phyloP scores from a whole-genome alignment of 2,888 invertebrate species.

The Pandemis heparana region DNA sequence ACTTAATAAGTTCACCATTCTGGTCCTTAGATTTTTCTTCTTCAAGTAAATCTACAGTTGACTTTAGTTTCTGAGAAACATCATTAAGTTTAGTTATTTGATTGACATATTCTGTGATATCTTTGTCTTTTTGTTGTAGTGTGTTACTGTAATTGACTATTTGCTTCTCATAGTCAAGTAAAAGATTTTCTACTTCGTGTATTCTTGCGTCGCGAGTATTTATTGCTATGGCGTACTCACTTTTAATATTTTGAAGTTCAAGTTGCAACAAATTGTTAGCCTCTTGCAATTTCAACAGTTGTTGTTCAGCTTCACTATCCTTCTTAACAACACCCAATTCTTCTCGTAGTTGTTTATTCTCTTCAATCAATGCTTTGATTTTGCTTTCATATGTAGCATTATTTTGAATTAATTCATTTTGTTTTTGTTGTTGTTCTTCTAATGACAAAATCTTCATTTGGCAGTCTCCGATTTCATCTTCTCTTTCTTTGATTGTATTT shows the following conservation, averaged over 20 bases:
- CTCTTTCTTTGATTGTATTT: slow-evolving; percentile 81
- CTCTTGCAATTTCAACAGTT: slow-evolving; percentile 61
- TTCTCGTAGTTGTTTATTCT: slow-evolving; percentile 73
- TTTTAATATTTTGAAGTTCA: slow-evolving; percentile 69
- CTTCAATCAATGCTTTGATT: slow-evolving; percentile 71
- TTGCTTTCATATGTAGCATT: slow-evolving; percentile 71
- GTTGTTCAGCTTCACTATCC: slow-evolving; percentile 64
- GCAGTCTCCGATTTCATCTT: slow-evolving; percentile 80
- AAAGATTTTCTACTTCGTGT: slow-evolving; percentile 78
- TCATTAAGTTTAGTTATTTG: slow-evolving; percentile 85
- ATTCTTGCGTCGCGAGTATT: slow-evolving; percentile 76
- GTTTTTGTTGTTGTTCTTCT: slow-evolving; percentile 80
- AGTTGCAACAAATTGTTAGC: slow-evolving; percentile 65
- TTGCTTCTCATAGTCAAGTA: slow-evolving; percentile 81
- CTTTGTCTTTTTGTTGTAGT: slow-evolving; percentile 79
- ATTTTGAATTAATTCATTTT: slow-evolving; percentile 67
- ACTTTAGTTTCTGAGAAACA: slow-evolving; percentile 79
- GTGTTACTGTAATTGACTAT: slow-evolving; percentile 74
- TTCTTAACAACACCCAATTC: slow-evolving; percentile 65
- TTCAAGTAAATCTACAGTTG: slow-evolving; percentile 79
- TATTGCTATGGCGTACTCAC: slow-evolving; percentile 70
- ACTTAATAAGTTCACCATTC: slow-evolving; percentile 80
- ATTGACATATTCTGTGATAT: slow-evolving; percentile 78
- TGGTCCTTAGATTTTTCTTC: slow-evolving; percentile 81
- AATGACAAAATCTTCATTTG: slow-evolving; percentile 82